These are phyloP conservation scores for Lepilemur ruficaudatus DNA, from an alignment of 2,797 vertebrate species.

Conservation along the genomic window DNA sequence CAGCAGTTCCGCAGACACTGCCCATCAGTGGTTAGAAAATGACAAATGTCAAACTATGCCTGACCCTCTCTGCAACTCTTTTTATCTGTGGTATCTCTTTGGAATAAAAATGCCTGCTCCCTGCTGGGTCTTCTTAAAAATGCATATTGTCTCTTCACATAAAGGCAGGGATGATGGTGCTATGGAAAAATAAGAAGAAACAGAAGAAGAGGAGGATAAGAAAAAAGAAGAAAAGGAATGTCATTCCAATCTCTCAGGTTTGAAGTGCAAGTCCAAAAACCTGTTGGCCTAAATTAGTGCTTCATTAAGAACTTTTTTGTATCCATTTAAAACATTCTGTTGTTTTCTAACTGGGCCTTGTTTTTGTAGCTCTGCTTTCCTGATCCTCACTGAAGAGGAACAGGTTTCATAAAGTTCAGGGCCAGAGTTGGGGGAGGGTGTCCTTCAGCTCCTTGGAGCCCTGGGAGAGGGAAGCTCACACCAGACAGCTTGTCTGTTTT, in stretches of 20 bases:
- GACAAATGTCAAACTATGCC: constrained; percentile 83
- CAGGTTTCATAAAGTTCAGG: constrained; percentile 37
- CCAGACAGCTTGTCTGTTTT: constrained; percentile 7
- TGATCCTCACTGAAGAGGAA: background rate
- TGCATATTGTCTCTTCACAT: constrained; percentile 84
- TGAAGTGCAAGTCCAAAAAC: constrained; percentile 73
- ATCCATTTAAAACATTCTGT: background rate
- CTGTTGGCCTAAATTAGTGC: background rate
- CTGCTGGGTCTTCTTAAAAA: constrained; percentile 85
- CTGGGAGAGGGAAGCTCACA: background rate
- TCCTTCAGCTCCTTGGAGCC: background rate
- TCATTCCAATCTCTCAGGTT: constrained; percentile 74
- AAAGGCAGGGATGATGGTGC: constrained; percentile 78
- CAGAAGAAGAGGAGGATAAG: background rate
- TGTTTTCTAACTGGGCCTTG: background rate
- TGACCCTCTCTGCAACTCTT: constrained; percentile 81
- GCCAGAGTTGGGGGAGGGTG: background rate
- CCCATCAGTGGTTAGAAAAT: constrained; percentile 81
- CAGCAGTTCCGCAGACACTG: constrained; percentile 65
- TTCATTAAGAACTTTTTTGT: constrained; percentile 50
- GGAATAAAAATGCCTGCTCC: constrained; percentile 85
- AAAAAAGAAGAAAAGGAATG: constrained; percentile 43
- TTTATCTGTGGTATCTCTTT: constrained; percentile 82
- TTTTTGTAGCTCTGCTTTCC: background rate
- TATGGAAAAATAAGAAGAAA: constrained; percentile 69